Evolutionary conservation across 2,113 vertebrate genomes (phyloP), one percentile per base, ranked within the genome.

Genomic region (Circaetus cinerascens): DNA sequence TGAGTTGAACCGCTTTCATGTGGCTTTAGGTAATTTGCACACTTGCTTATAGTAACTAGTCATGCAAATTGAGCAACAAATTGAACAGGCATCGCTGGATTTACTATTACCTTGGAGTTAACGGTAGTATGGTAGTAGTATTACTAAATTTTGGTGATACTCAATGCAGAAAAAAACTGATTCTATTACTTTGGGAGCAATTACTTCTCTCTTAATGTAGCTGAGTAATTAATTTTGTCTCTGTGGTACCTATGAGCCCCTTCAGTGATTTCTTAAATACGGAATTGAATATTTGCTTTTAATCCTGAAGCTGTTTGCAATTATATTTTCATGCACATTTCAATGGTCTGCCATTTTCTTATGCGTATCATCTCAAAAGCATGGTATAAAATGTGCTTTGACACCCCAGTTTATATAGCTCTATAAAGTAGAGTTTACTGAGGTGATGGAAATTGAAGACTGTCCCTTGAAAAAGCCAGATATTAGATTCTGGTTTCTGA

Each of bases 221-320:
- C 55, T 53, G 57, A 85, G 38, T 66, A 83, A 91, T 59, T 93
- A 45, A 83, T 90, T 95, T 93, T 92, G 45, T 91, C 78, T 93
- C 74, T 51, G 46, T 88, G 75, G 78, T 90, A 57, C 71, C 78
- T 73, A 4, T 57, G 81, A 86, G 88, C 85, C 71, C 74, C 62
- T 92, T 92, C 80, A 80, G 66, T 94, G 81, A 50, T 32, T 92
- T 74, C 75, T 90, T 93, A 90, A 88, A 79, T 69, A 86, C 41
- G 27, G 82, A 91, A 82, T 10, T 11, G 46, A 91, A n/a, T 93
- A 93, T 96, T 93, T 94, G 36, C 67, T 90, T 94, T 79, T 66
- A 91, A 64, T 93, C 60, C 89, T 19, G 3, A 86, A 72, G 40
- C 48, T 75, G 30, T 51, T 92, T 76, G 64, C 26, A 56, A 0